Percentiles rank a stretch among this genome's conserved stretches.
Evolutionary conservation across 35 echinoderm and acorn worm genomes (phyloP).

Genomic region (Anneissia japonica): DNA sequence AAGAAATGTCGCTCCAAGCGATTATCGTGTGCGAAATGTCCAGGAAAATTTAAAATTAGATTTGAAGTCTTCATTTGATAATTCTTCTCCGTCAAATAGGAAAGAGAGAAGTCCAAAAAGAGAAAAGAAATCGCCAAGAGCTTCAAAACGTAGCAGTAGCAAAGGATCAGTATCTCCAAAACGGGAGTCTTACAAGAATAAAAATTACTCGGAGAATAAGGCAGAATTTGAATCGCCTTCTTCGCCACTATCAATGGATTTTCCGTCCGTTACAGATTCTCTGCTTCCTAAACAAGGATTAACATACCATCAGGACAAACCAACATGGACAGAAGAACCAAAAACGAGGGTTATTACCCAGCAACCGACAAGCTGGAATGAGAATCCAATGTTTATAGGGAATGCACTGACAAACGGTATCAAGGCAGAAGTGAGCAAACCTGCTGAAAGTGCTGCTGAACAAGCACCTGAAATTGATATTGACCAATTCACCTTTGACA

Average conservation of each 20-base stretch:
- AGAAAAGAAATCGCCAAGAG: neutral
- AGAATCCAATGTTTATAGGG: neutral
- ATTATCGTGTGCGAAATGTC: neutral
- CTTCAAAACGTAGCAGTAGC: neutral
- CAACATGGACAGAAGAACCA: neutral
- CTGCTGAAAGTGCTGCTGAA: neutral
- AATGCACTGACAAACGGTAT: neutral
- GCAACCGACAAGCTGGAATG: neutral
- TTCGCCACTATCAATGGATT: neutral
- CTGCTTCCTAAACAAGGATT: neutral
- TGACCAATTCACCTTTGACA: neutral
- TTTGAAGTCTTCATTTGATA: neutral
- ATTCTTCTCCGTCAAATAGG: neutral
- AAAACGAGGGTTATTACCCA: neutral
- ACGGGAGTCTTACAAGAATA: neutral
- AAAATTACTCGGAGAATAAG: neutral
- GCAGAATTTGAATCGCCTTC: neutral
- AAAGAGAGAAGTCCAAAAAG: neutral
- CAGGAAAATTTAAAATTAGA: neutral
- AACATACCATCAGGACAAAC: neutral
- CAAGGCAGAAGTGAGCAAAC: neutral
- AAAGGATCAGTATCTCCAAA: neutral
- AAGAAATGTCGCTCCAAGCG: neutral
- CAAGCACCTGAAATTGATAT: neutral
- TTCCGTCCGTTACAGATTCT: neutral